These are phyloP conservation scores for Martes martes DNA, from an alignment of 2,113 vertebrate species.

Conservation along the genomic window DNA sequence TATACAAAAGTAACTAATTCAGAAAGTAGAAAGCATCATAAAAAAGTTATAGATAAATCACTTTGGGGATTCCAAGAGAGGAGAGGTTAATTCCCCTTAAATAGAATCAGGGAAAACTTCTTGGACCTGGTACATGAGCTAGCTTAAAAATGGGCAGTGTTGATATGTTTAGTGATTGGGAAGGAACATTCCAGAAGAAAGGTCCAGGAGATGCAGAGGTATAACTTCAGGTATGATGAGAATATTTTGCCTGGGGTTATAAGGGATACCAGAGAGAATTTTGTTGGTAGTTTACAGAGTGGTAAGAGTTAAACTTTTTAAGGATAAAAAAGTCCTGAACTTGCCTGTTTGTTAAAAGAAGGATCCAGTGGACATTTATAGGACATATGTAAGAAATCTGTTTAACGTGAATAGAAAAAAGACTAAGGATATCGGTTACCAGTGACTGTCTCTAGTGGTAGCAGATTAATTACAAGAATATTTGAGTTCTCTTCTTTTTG, in stretches of 20 bases:
- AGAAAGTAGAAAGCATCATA: not conserved
- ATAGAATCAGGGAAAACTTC: not conserved
- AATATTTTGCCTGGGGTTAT: not conserved
- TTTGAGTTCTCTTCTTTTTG: not conserved
- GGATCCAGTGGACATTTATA: not conserved
- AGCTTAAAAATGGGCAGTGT: not conserved
- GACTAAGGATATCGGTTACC: not conserved
- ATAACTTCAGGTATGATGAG: not conserved
- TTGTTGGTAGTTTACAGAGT: not conserved
- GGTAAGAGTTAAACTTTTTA: not conserved
- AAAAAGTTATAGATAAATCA: not conserved
- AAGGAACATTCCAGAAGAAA: not conserved
- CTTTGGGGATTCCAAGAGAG: not conserved
- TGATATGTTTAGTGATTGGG: not conserved
- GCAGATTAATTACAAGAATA: not conserved
- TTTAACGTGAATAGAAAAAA: not conserved
- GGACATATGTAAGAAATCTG: not conserved
- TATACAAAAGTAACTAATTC: not conserved
- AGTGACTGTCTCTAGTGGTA: not conserved
- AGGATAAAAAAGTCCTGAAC: not conserved
- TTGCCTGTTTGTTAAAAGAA: not conserved
- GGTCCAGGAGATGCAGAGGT: not conserved
- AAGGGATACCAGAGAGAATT: not conserved
- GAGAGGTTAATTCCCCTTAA: not conserved
- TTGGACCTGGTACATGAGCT: not conserved